These are phyloP conservation scores for Dendrolimus punctatus DNA, from an alignment of 1,140 invertebrate species.

Conservation along the genomic window DNA sequence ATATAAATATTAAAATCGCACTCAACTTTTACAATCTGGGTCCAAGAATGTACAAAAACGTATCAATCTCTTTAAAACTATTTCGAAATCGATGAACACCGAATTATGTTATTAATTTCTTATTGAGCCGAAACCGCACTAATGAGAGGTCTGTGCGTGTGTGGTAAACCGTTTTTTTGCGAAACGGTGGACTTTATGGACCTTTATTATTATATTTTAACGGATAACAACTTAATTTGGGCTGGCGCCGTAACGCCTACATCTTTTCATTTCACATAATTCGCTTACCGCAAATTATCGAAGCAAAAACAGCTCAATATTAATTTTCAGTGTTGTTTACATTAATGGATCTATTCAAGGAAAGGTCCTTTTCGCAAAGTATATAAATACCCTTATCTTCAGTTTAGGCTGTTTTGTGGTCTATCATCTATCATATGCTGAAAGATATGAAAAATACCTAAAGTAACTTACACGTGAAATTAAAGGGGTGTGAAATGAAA, in stretches of 20 bases:
- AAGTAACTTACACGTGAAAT: too few relatives aligned
- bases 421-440: too few relatives aligned
- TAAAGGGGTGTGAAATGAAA: too few relatives aligned
- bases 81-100: slow-evolving; percentile 15
- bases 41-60: too few relatives aligned
- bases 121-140: slow-evolving; percentile 51
- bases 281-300: slow-evolving; percentile 46
- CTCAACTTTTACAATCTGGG: too few relatives aligned
- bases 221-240: slow-evolving; percentile 64
- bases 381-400: too few relatives aligned
- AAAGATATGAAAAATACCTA: too few relatives aligned
- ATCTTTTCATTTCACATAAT: slow-evolving; percentile 64
- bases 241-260: slow-evolving; percentile 54
- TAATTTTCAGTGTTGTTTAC: too few relatives aligned
- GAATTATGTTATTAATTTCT: slow-evolving; percentile 39
- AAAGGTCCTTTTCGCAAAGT: too few relatives aligned
- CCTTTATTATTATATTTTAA: slow-evolving; percentile 55
- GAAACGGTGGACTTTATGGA: slow-evolving; percentile 49
- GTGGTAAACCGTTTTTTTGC: slow-evolving; percentile 55
- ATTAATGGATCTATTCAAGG: too few relatives aligned
- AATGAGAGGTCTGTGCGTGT: slow-evolving; percentile 48
- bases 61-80: slow-evolving; percentile 1
- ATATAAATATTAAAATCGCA: too few relatives aligned
- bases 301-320: slow-evolving; percentile 7
- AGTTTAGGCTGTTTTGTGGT: too few relatives aligned